Conservation (phyloP, 2,888 invertebrate species). For the Buathra laborator region DNA sequence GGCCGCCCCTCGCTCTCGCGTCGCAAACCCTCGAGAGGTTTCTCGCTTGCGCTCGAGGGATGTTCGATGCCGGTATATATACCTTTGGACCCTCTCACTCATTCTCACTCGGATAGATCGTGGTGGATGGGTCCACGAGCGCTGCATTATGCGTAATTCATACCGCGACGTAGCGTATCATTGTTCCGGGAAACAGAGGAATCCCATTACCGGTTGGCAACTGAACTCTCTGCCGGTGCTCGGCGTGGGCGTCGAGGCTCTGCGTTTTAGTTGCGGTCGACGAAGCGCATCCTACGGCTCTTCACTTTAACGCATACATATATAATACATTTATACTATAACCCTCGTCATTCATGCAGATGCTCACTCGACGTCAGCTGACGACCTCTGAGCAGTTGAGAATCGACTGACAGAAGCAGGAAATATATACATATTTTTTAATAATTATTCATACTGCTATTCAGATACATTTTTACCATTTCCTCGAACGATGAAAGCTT, state of each 20-base stretch:
- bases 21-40: not conserved
- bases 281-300: conserved; percentile 78
- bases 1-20: conserved; percentile 6
- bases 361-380: conserved; percentile 14
- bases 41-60: conserved; percentile 1
- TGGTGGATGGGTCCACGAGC: conserved; percentile 40
- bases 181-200: conserved; percentile 83
- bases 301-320: conserved; percentile 59
- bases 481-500: too few relatives aligned
- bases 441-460: too few relatives aligned
- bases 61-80: not conserved
- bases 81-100: conserved; percentile 17
- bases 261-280: conserved; percentile 81
- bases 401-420: not conserved
- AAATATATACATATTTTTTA: not conserved
- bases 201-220: conserved; percentile 84
- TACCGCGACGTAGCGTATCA: conserved; percentile 82
- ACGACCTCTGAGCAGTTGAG: conserved; percentile 16
- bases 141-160: conserved; percentile 82
- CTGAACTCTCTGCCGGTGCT: conserved; percentile 79
- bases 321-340: conserved; percentile 25
- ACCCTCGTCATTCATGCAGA: conserved; percentile 41
- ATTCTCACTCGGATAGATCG: conserved; percentile 21
- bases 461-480: too few relatives aligned
- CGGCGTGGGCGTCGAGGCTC: conserved; percentile 59